phyloP scores from a whole-genome alignment of 2,888 invertebrate species.

The Cancer borealis region DNA sequence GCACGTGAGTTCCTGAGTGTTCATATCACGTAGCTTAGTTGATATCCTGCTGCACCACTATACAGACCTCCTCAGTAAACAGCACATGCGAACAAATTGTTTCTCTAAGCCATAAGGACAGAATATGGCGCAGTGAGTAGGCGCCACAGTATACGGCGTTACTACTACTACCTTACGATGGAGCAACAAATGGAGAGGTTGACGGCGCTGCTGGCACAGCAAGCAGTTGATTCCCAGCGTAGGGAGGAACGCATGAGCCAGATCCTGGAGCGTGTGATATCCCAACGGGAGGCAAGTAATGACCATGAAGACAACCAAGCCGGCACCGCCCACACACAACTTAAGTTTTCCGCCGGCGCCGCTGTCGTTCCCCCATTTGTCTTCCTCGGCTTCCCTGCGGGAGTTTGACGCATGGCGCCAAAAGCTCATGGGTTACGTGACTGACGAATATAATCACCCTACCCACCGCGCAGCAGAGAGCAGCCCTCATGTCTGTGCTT shows the following conservation, averaged over 20 bases:
- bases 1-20: too few relatives aligned
- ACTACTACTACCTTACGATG: not conserved
- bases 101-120: too few relatives aligned
- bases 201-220: not conserved
- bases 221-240: not conserved
- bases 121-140: not conserved
- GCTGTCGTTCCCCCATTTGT: not conserved
- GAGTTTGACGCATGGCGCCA: slow-evolving; percentile 40
- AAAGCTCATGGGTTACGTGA: slow-evolving; percentile 29
- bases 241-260: slow-evolving; percentile 1
- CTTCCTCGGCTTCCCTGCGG: not conserved
- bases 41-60: too few relatives aligned
- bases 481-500: not conserved
- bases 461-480: not conserved
- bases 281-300: not conserved
- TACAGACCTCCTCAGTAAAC: too few relatives aligned
- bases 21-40: too few relatives aligned
- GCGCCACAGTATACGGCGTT: not conserved
- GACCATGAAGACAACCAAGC: not conserved
- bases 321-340: not conserved
- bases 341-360: slow-evolving; percentile 12
- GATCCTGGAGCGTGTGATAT: not conserved
- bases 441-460: not conserved
- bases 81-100: too few relatives aligned
- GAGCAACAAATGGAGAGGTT: not conserved